phyloP scores from a whole-genome alignment of 2,797 vertebrate genomes.

The Danio tinwini region DNA sequence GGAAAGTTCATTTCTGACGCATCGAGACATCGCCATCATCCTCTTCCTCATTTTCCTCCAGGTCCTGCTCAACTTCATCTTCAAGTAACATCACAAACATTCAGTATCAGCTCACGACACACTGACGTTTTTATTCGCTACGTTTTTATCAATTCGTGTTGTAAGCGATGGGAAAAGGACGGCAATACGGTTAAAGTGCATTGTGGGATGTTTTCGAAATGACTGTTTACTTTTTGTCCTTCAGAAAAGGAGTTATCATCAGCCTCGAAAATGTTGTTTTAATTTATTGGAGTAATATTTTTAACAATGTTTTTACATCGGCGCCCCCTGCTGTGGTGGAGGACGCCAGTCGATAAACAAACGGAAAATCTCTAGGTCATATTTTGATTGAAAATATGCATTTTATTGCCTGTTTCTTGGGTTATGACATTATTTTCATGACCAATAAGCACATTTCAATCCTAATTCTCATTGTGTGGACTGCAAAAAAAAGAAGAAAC shows the following conservation, averaged over 20 bases:
- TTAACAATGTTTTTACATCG: neutral
- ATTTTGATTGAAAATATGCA: too few species aligned
- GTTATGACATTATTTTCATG: neutral
- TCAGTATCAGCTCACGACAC: neutral
- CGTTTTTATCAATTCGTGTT: conserved; percentile 7
- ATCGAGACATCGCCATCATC: conserved; percentile 92
- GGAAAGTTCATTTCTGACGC: conserved; percentile 88
- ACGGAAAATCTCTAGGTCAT: neutral
- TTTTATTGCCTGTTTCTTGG: neutral
- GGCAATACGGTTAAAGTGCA: conserved; percentile 16
- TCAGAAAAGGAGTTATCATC: neutral
- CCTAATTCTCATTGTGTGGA: too few species aligned
- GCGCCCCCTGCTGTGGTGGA: neutral
- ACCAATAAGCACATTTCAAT: neutral
- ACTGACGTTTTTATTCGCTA: neutral
- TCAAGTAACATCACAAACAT: conserved; percentile 82
- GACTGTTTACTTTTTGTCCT: conserved; percentile 20
- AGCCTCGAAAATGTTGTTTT: neutral
- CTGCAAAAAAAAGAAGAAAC: too few species aligned
- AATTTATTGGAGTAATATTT: conserved; percentile 3
- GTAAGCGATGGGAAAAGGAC: neutral
- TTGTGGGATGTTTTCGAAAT: conserved; percentile 45
- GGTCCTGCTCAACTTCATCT: conserved; percentile 91
- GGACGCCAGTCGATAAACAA: neutral
- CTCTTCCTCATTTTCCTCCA: conserved; percentile 89